A percentile compares a stretch with the other conserved stretches of the same genome.
These are phyloP conservation scores for Drosophila subpulchrella DNA, from an alignment of 1,140 invertebrate genomes.

Conservation along the genomic window DNA sequence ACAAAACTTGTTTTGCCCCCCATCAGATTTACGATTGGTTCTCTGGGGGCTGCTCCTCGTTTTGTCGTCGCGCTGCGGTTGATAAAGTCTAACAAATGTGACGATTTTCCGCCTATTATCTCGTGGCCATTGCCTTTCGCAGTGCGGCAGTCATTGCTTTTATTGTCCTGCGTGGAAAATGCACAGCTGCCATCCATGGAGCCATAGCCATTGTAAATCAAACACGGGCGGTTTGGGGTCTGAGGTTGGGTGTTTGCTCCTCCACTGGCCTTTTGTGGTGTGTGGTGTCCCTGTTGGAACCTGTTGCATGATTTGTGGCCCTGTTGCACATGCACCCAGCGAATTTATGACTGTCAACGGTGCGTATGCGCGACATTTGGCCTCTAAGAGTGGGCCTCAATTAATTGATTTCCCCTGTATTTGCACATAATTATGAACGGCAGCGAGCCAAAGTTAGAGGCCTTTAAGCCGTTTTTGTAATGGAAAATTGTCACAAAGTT, in stretches of 20 bases:
- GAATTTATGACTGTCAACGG: conserved; percentile 57
- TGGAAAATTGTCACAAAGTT: conserved; percentile 51
- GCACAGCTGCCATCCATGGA: conserved; percentile 56
- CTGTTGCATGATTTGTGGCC: conserved; percentile 78
- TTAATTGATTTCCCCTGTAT: conserved; percentile 48
- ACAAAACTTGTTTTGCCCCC: conserved; percentile 42
- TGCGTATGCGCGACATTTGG: conserved; percentile 40
- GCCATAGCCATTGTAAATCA: conserved; percentile 67
- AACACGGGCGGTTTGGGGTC: conserved; percentile 8
- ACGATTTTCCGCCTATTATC: conserved; percentile 83
- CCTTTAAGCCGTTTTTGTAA: conserved; percentile 48
- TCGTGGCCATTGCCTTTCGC: conserved; percentile 32
- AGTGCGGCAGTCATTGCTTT: conserved; percentile 36
- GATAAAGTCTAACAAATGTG: conserved; percentile 74
- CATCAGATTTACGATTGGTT: conserved; percentile 67
- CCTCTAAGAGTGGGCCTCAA: conserved; percentile 1
- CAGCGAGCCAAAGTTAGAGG: conserved; percentile 18
- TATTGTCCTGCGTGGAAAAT: conserved; percentile 75
- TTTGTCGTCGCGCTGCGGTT: conserved; percentile 32
- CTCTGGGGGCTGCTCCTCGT: conserved; percentile 14
- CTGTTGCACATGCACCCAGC: conserved; percentile 48
- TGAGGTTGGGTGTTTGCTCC: neutral
- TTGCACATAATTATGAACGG: conserved; percentile 65
- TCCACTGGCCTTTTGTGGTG: conserved; percentile 40
- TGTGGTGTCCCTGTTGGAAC: conserved; percentile 34